Evolutionary conservation across 2,797 vertebrate species (phyloP), one percentile per base, ranked within the genome.

Genomic region (Myotis myotis): DNA sequence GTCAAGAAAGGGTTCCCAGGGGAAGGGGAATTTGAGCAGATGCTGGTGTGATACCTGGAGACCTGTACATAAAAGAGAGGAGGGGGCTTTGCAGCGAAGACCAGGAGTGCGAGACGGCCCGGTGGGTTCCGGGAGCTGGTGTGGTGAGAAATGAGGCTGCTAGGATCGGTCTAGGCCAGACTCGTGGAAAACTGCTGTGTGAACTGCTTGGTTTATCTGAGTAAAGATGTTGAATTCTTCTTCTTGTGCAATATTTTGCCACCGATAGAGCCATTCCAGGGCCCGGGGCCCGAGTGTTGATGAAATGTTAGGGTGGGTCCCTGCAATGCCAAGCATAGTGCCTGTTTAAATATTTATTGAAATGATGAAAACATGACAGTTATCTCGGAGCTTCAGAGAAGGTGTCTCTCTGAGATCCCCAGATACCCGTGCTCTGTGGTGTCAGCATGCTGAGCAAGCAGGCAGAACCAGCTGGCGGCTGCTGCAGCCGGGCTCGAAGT

Each of bases 331-430:
- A 36, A 41, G 23, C 1, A 13, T 4, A 9, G 60, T 66, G 38
- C n/a, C 80, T 11, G 5, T 79, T 86, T 83, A 74, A 62, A 38
- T 86, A 70, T 78, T 78, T 89, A n/a, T 68, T 44, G 70, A 79
- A 62, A 62, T 12, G 75, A 41, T 16, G 25, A 55, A 80, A 68
- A 10, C 22, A 2, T 3, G 5, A 15, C 76, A 44, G 23, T n/a
- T 71, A 16, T 86, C 74, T 47, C 20, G 2, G 57, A 51, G 28
- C 41, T 79, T n/a, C n/a, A 33, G 79, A 87, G 92, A 49, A 64
- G 74, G 30, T 20, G 20, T 64, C 53, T 15, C 10, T 72, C 1
- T 15, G 28, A 8, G 75, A 33, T 38, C 55, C 22, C 3, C 9
- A 28, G 64, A 47, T 8, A 1, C 25, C 30, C 12, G 23, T 15